A percentile compares a stretch with the other conserved stretches of the same genome.
Conservation (phyloP, 2,797 vertebrate genomes). For the Lepilemur ruficaudatus region DNA sequence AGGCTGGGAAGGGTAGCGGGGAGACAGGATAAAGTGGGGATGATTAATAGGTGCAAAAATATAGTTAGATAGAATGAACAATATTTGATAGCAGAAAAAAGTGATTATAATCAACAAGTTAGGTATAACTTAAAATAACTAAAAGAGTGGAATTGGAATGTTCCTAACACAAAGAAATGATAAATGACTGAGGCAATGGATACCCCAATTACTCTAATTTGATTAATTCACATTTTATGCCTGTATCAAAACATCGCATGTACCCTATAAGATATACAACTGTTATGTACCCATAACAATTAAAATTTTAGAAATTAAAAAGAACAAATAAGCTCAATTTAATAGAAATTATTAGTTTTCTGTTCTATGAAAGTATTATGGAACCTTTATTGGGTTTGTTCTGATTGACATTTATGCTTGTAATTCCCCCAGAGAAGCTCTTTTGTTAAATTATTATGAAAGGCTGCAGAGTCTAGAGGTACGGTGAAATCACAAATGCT, state of each 20-base stretch:
- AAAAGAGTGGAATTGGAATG: not conserved
- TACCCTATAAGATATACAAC: not conserved
- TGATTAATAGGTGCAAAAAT: not conserved
- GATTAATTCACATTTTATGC: not conserved
- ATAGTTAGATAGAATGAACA: not conserved
- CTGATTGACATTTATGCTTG: constrained; percentile 5
- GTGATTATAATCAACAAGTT: not conserved
- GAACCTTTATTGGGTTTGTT: constrained; percentile 53
- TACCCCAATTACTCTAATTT: not conserved
- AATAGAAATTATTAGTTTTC: constrained; percentile 52
- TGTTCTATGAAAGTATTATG: constrained; percentile 50
- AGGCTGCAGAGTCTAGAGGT: not conserved
- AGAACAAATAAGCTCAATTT: constrained; percentile 57
- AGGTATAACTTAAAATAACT: not conserved
- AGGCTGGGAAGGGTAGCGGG: not conserved
- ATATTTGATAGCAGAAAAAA: not conserved
- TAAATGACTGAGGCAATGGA: not conserved
- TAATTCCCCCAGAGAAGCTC: not conserved
- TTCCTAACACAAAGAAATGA: not conserved
- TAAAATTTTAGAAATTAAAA: not conserved
- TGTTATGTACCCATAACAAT: not conserved
- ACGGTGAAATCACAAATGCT: constrained; percentile 6
- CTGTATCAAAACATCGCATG: not conserved
- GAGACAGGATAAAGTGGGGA: not conserved
- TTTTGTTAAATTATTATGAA: not conserved